Conservation (phyloP, 2,888 invertebrate genomes). For the Catocala nupta region DNA sequence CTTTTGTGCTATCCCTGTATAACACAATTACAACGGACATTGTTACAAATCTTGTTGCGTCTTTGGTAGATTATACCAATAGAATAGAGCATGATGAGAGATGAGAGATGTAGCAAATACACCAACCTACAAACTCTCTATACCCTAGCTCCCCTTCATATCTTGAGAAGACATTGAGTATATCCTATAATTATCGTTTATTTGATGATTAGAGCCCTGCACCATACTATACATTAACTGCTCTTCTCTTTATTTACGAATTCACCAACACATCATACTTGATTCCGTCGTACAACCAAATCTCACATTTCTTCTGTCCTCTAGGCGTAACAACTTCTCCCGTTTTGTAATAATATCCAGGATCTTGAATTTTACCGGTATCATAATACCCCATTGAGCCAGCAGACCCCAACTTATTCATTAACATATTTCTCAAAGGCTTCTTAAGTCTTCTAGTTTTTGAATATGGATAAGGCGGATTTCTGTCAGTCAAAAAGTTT, state of each 20-base stretch:
- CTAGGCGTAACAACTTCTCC: slow-evolving; percentile 55
- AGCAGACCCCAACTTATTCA: slow-evolving; percentile 11
- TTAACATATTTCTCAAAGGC: slow-evolving; percentile 32
- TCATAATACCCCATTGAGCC: slow-evolving; percentile 35
- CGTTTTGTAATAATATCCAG: slow-evolving; percentile 64
- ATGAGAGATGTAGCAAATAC: too few species aligned
- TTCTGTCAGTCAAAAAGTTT: slow-evolving; percentile 20
- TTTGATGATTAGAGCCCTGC: too few species aligned
- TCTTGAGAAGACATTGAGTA: too few species aligned
- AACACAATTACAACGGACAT: too few species aligned
- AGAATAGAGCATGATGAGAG: too few species aligned
- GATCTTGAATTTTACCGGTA: slow-evolving; percentile 29
- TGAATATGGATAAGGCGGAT: slow-evolving; percentile 24
- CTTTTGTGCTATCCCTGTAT: too few species aligned
- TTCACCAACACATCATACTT: slow-evolving; percentile 70
- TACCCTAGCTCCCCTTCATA: too few species aligned
- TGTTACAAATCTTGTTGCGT: too few species aligned
- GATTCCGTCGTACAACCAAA: slow-evolving; percentile 74
- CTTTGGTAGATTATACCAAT: too few species aligned
- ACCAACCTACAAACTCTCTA: too few species aligned
- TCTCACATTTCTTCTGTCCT: slow-evolving; percentile 65
- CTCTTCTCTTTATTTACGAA: neutral
- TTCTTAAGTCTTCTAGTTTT: slow-evolving; percentile 34
- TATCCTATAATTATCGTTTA: too few species aligned
- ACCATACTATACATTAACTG: too few species aligned